Conservation (phyloP, 2,113 vertebrate genomes). For the Buteo buteo region DNA sequence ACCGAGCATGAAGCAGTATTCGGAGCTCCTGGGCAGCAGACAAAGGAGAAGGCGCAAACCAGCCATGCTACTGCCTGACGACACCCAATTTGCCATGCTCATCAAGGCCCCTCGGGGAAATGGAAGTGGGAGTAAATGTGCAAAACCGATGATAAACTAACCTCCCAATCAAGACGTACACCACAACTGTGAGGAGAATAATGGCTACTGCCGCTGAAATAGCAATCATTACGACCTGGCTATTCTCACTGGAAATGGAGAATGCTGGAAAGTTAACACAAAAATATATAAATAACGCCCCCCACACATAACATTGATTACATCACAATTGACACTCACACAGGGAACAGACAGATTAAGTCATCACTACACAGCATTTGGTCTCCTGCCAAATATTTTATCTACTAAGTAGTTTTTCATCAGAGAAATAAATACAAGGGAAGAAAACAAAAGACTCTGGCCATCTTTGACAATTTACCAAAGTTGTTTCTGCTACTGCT, state of each 20-base stretch:
- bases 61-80: background rate
- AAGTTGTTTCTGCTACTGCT: background rate
- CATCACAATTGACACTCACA: background rate
- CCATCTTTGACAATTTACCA: background rate
- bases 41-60: background rate
- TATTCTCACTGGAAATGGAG: constrained; percentile 96
- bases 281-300: background rate
- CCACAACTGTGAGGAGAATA: constrained; percentile 91
- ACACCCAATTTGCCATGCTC: background rate
- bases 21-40: constrained; percentile 40
- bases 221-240: constrained; percentile 94
- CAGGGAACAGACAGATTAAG: background rate
- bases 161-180: constrained; percentile 93
- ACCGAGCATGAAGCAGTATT: background rate
- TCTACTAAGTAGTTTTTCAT: background rate
- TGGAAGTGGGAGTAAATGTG: background rate
- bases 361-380: background rate
- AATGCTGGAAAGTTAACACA: constrained; percentile 82
- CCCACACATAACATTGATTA: background rate
- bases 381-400: background rate
- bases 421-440: background rate
- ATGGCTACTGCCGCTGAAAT: constrained; percentile 91
- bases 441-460: background rate
- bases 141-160: constrained; percentile 65
- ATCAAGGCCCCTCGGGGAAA: background rate